Evolutionary conservation across 2,797 vertebrate genomes (phyloP), one percentile per base, ranked within the genome.

Genomic region (Gallinago nigripennis): DNA sequence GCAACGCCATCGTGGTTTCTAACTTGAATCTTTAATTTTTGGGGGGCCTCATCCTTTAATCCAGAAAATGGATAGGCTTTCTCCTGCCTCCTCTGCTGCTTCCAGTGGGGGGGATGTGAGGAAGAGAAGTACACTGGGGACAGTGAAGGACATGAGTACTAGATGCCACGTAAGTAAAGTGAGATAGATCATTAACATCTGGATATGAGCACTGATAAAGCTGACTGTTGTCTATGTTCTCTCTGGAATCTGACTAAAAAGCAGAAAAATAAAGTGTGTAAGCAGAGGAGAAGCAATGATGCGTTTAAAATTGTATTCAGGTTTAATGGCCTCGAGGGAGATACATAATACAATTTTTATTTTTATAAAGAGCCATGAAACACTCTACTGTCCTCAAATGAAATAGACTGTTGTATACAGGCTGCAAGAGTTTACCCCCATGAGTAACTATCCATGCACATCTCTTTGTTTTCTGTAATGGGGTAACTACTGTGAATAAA

Each of bases 181-280:
- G 92, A 87, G 92, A 91, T 79, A 94, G 51, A 85, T 80, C 33
- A 28, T 86, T 80, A 86, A 21, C 71, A 78, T 82, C 45, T 95
- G 82, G 61, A 73, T 80, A 41, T 58, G 83, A 95, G 53, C 73
- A 54, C 50, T 84, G 68, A 84, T 92, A 86, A 90, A 94, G 81
- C 90, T 96, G 75, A 88, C 87, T 84, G 63, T 77, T 96, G 70
- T 46, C 73, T 80, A 12, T 92, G 33, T 82, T 95, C 87, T 43
- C 60, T 77, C 73, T 85, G 80, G 70, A 86, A 37, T 82, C 71
- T 93, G 91, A 95, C 91, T 88, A 80, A 95, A 96, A 92, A 84
- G 88, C 81, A 94, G 91, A 94, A 96, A 97, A 94, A 95, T 90
- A 65, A 91, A 91, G 43, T 84, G 92, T 70, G 94, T 95, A 96